Percentiles rank a stretch among this genome's conserved stretches.
Evolutionary conservation across 1,140 invertebrate species (phyloP).

Genomic region (Drosophila navojoa): DNA sequence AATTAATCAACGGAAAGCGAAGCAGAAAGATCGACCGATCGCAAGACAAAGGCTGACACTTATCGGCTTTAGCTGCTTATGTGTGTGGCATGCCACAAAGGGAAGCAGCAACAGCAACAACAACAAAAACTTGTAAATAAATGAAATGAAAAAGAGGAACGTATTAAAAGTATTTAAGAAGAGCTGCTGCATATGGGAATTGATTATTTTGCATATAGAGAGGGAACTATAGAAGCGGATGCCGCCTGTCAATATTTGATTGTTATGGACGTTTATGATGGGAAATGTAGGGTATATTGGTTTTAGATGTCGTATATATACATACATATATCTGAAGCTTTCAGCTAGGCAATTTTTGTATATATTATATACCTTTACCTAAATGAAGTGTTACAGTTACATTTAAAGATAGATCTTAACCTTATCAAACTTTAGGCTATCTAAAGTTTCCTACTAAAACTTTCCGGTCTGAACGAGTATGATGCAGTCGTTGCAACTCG

Average conservation of each 20-base stretch:
- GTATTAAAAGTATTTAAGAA: conserved; percentile 53
- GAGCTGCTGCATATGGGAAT: conserved; percentile 38
- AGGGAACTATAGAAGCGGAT: conserved; percentile 21
- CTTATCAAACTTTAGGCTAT: too few relatives aligned
- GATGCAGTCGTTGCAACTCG: too few relatives aligned
- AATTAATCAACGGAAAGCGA: conserved; percentile 75
- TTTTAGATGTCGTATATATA: too few relatives aligned
- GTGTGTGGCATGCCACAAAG: conserved; percentile 17
- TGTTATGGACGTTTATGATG: conserved; percentile 23
- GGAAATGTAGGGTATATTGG: too few relatives aligned
- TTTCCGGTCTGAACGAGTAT: too few relatives aligned
- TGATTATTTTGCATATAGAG: conserved; percentile 51
- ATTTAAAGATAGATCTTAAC: too few relatives aligned
- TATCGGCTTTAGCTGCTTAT: conserved; percentile 76
- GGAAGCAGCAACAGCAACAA: not conserved
- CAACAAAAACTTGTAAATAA: conserved; percentile 52
- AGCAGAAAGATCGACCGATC: conserved; percentile 19
- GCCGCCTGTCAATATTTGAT: conserved; percentile 73
- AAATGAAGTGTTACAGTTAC: too few relatives aligned
- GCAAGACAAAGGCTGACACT: conserved; percentile 61
- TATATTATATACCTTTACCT: too few relatives aligned
- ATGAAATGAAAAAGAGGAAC: conserved; percentile 44
- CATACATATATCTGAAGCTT: too few relatives aligned
- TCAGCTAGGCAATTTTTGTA: too few relatives aligned
- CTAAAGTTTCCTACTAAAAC: too few relatives aligned